Base-by-base conservation (phyloP, 2,888 invertebrate genomes). In the Eupithecia pulchellata region DNA sequence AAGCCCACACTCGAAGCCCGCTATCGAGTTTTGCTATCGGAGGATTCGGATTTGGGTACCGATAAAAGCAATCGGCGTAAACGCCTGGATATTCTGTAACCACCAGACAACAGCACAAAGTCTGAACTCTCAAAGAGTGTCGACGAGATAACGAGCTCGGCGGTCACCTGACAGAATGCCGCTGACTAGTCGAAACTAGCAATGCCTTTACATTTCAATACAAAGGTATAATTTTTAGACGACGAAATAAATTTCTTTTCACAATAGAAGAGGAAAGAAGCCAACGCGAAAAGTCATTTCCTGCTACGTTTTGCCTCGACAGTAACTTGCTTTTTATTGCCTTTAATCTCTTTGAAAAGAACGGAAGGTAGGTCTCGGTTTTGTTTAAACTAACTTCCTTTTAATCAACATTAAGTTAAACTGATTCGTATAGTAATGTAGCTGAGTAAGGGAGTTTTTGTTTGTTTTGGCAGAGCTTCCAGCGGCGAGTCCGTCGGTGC, bases 401-500 rank as follows among this genome's bases (percentile, higher is more conserved):
- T 73, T 73, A 73, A 73, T 69, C 64, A 67, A 67, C 69, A 73
- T 73, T 52, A 73, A 66, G 69, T 69, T 73, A 47, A 69, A 69
- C 67, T 73, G 69, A 73, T 73, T 69, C 67, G 67, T 64, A 69
- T 67, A 69, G 67, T 65, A 62, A 32, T 63, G 55, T 64, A 69
- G 68, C 27, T 52, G 55, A 42, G 17, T 66, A 64, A 63, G 61
- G 52, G 69, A 70, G 67, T 70, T 73, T 73, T 58, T 47, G 64
- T 71, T 72, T 69, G 52, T 69, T 71, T 30, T 75, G 68, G 60
- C 94, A 97, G 97, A 96, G 84, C 84, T 96, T 76, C 97, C 97
- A 11, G 94, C 95, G 75, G 89, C 92, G 66, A 95, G 95, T 66
- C 97, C 97, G 63, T 89, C 89, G 80, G 96, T 97, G 79, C 92